phyloP scores from a whole-genome alignment of 2,797 vertebrate genomes.

The Oophaga sylvatica region DNA sequence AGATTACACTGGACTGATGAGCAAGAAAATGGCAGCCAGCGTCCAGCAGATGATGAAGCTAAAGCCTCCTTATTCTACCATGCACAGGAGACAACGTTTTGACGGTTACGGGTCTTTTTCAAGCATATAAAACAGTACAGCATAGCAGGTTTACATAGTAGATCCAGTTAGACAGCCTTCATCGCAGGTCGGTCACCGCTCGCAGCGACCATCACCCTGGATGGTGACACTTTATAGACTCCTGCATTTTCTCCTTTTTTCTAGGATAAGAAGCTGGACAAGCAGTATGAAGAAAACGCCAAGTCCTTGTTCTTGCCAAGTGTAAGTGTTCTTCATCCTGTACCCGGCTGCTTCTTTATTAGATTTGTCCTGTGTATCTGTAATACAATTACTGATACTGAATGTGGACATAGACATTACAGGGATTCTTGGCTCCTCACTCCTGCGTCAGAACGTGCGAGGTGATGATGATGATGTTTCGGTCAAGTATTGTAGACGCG shows the following conservation, averaged over 20 bases:
- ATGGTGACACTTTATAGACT: neutral
- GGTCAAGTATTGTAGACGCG: too few relatives aligned
- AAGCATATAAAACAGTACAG: too few relatives aligned
- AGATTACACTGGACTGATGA: neutral
- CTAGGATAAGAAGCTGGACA: slow-evolving; percentile 94
- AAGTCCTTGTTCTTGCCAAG: slow-evolving; percentile 85
- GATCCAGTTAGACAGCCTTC: neutral
- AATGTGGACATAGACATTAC: neutral
- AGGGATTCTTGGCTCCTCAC: too few relatives aligned
- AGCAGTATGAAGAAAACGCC: slow-evolving; percentile 89
- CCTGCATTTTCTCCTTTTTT: slow-evolving; percentile 30
- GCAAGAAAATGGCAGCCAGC: too few relatives aligned
- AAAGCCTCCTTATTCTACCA: too few relatives aligned
- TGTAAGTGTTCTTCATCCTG: slow-evolving; percentile 80
- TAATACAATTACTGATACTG: neutral
- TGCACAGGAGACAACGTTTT: too few relatives aligned
- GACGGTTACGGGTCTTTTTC: too few relatives aligned
- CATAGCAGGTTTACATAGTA: too few relatives aligned
- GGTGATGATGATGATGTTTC: too few relatives aligned
- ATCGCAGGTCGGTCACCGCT: neutral
- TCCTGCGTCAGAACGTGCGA: too few relatives aligned
- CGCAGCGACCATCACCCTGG: too few relatives aligned
- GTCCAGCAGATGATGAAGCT: too few relatives aligned
- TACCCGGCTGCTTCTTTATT: neutral
- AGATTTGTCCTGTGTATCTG: neutral